Evolutionary conservation across 2,888 invertebrate genomes (phyloP), one percentile per base, ranked within the genome.

Genomic region (Dryomyza anilis): DNA sequence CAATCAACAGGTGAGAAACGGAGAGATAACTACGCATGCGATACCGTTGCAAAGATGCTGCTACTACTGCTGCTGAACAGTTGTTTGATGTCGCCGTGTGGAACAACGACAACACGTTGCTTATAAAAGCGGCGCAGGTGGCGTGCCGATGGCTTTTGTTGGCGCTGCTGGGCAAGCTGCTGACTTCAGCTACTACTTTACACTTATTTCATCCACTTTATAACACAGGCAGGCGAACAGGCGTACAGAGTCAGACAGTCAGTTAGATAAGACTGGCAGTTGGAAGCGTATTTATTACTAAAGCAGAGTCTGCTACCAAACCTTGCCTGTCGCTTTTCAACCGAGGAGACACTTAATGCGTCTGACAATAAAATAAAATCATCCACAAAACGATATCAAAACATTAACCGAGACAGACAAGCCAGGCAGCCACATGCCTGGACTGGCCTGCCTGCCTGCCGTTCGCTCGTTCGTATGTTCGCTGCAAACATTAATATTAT

Each of bases 1-100:
- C 82, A 65, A 82, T 82, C 75, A 83, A 83, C 73, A 83, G 83
- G 83, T 83, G 83, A 83, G 81, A 82, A 79, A 76, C 77, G 80
- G 78, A 75, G 69, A 82, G 82, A 80, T 83, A 83, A 79, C 83
- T 80, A 76, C 73, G 72, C 71, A 72, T 72, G 67, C 71, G 74
- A 73, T 71, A 72, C 72, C 27, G 66, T 66, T 66, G 66, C 64
- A 61, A 67, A 63, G 64, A 14, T 39, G 46, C 14, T 12, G 45
- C 30, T 43, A 36, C n/a, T 23, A 33, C 4, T 12, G 58, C 21
- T 25, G 19, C 21, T 4, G 5, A 19, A 25, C 7, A 29, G 48
- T 21, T n/a, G 50, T 19, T 19, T 2, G 61, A 14, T 5, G 39
- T 6, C 27, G 23, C 19, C 25, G 25, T 33, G 29, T 33, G 45